phyloP scores from a whole-genome alignment of 2,888 invertebrate genomes.

The Iphiclides podalirius region DNA sequence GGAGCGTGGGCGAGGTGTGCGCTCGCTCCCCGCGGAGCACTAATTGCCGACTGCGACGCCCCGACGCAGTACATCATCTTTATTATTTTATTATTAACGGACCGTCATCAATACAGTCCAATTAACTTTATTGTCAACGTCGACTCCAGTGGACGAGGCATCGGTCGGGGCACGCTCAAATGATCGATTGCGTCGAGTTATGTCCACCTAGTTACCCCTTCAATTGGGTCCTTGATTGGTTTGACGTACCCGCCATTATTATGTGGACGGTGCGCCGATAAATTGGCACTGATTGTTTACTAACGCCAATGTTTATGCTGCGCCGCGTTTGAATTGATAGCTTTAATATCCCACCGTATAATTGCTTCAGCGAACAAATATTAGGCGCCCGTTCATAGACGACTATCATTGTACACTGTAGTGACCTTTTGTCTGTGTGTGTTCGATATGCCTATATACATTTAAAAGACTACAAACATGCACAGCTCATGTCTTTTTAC shows the following conservation, averaged over 20 bases:
- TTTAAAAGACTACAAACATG: too few relatives aligned
- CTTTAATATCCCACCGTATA: conserved; percentile 2
- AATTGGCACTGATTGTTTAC: conserved; percentile 70
- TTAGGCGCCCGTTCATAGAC: too few relatives aligned
- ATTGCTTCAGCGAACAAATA: neutral
- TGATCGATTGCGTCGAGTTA: conserved; percentile 69
- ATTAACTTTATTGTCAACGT: conserved; percentile 74
- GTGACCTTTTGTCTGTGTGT: too few relatives aligned
- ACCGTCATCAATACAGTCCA: conserved; percentile 70
- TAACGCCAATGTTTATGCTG: conserved; percentile 26
- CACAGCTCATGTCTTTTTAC: too few relatives aligned
- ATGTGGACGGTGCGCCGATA: conserved; percentile 55
- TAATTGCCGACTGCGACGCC: conserved; percentile 57
- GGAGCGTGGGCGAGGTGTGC: conserved; percentile 27
- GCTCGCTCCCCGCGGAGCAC: conserved; percentile 39
- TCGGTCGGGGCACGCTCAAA: conserved; percentile 47
- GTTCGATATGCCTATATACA: too few relatives aligned
- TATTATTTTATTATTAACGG: conserved; percentile 72
- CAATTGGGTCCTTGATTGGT: conserved; percentile 77
- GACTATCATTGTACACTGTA: too few relatives aligned
- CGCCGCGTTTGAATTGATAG: conserved; percentile 3
- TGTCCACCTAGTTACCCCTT: conserved; percentile 63
- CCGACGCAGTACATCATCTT: conserved; percentile 59
- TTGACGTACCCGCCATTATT: conserved; percentile 70
- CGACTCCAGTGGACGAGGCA: too few relatives aligned